Percentiles rank a stretch among this genome's conserved stretches.
These are phyloP conservation scores for Oxytorus armatus DNA, from an alignment of 2,888 invertebrate species.

Conservation along the genomic window DNA sequence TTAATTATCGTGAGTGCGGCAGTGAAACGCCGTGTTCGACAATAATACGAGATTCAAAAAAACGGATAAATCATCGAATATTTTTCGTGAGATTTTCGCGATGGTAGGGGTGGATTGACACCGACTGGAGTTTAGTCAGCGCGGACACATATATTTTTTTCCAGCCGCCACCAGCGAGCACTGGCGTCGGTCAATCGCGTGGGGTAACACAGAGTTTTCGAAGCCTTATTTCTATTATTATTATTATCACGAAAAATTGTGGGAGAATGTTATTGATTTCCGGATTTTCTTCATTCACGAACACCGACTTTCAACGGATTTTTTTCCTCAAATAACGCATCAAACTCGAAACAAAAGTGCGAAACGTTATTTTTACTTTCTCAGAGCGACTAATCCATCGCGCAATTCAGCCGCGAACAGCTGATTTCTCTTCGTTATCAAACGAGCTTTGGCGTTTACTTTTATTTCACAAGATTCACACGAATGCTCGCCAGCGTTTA, in stretches of 20 bases:
- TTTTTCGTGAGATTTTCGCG: slow-evolving; percentile 16
- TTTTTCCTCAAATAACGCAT: too few species aligned
- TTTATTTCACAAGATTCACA: not conserved
- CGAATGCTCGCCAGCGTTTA: not conserved
- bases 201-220: too few species aligned
- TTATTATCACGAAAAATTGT: slow-evolving; percentile 13
- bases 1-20: not conserved
- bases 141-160: slow-evolving; percentile 15
- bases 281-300: slow-evolving; percentile 20
- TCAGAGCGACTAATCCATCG: too few species aligned
- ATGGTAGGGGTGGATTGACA: not conserved
- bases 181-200: too few species aligned
- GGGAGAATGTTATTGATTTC: slow-evolving; percentile 27
- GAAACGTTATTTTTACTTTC: too few species aligned
- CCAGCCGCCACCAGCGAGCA: too few species aligned
- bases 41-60: slow-evolving; percentile 8
- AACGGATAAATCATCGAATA: not conserved
- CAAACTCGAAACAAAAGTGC: too few species aligned
- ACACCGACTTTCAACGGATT: not conserved
- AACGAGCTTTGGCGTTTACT: not conserved
- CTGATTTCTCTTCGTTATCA: slow-evolving; percentile 3
- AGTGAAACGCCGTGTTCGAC: not conserved
- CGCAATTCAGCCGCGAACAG: too few species aligned
- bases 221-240: slow-evolving; percentile 25
- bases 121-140: slow-evolving; percentile 45